phyloP scores from a whole-genome alignment of 2,888 invertebrate species.

The Caenorhabditis becei region DNA sequence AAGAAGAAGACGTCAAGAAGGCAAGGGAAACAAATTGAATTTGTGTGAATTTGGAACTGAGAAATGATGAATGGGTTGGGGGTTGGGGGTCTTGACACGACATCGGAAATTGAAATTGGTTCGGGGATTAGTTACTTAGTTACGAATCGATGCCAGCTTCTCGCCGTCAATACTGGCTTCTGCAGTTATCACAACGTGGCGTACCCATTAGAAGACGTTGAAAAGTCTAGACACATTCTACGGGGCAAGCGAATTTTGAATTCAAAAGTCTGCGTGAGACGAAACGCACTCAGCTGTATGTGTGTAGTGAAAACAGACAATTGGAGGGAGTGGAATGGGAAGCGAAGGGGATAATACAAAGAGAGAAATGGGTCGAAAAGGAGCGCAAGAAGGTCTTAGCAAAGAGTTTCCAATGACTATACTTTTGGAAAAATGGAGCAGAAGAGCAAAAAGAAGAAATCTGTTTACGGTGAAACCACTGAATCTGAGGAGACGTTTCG shows the following conservation, averaged over 20 bases:
- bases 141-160: neutral
- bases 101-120: conserved; percentile 27
- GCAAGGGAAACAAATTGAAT: conserved; percentile 24
- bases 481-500: too few relatives aligned
- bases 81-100: neutral
- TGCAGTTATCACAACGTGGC: neutral
- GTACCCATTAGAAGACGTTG: neutral
- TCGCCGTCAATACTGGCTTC: neutral
- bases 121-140: neutral
- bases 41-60: conserved; percentile 14
- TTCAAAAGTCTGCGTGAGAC: conserved; percentile 40
- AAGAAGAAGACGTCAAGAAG: conserved; percentile 12
- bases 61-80: neutral
- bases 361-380: conserved; percentile 26
- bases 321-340: conserved; percentile 2
- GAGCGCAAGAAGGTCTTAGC: neutral
- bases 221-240: conserved; percentile 38
- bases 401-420: neutral
- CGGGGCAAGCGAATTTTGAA: conserved; percentile 30
- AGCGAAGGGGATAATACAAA: conserved; percentile 37
- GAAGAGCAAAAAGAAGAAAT: neutral
- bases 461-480: too few relatives aligned
- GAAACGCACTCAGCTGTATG: conserved; percentile 43
- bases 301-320: conserved; percentile 32
- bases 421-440: neutral